Evolutionary conservation across 2,113 vertebrate genomes (phyloP), one percentile per base, ranked within the genome.

Genomic region (Heloderma charlesbogerti): DNA sequence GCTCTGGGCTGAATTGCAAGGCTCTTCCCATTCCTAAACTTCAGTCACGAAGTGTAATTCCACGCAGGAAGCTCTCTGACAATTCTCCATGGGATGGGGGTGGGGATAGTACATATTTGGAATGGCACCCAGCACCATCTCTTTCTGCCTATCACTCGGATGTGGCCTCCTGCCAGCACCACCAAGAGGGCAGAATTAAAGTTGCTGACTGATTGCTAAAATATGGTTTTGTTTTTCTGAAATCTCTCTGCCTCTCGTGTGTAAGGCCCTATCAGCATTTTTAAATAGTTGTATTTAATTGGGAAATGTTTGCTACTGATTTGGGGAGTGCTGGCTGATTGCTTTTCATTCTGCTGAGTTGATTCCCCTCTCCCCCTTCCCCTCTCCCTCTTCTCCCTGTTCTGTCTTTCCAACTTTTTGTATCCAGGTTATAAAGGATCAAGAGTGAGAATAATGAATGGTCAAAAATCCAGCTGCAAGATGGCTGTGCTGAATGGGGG

Each of bases 271-370:
- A 45, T 90, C 85, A 93, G 90, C 84, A 92, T 93, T 90, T 94
- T 95, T 93, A 86, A 95, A 94, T 54, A 88, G 20, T 81, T 92
- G 43, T 88, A 45, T 92, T 95, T 94, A 92, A 93, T 77, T 95
- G 75, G 45, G 60, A 78, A 92, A 80, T 91, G 91, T 87, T 90
- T 94, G 90, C 75, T 96, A 22, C 79, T 91, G n/a, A 88, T 91
- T 94, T 92, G 93, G 1, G 77, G 27, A 89, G 34, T 88, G 93
- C 90, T 93, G 18, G 89, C 90, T 86, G 88, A 86, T 90, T 86
- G 63, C 71, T 16, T 92, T 90, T 34, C n/a, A 78, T 63, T 92
- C 22, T 60, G 60, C 6, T 88, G 29, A 77, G 0, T 92, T 86
- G 6, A 82, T 3, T 54, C n/a, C 12, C 51, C 2, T 22, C 48